A percentile compares a stretch with the other conserved stretches of the same genome.
Evolutionary conservation across 2,113 vertebrate genomes (phyloP).

Genomic region (Procavia capensis): DNA sequence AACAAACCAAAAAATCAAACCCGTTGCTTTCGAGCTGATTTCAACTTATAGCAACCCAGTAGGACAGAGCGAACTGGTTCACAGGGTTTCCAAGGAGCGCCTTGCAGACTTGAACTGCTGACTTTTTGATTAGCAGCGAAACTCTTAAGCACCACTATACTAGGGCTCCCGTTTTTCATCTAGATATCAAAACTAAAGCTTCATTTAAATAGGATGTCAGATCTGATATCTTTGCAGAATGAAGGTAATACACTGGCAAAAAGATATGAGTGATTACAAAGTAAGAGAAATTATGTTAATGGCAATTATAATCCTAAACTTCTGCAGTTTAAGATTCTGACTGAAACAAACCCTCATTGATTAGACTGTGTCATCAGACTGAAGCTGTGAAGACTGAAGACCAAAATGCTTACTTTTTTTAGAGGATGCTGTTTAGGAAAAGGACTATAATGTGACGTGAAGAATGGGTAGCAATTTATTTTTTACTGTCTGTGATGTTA

Average conservation of each 20-base stretch:
- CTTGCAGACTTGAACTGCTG: too few relatives aligned
- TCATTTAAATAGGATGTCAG: neutral
- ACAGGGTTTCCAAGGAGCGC: too few relatives aligned
- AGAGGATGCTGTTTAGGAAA: neutral
- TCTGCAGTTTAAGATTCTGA: neutral
- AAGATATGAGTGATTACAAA: neutral
- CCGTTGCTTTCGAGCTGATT: too few relatives aligned
- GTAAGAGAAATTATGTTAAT: slow-evolving; percentile 20
- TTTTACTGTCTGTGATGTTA: slow-evolving; percentile 18
- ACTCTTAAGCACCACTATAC: too few relatives aligned
- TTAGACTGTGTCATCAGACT: neutral
- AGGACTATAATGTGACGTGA: neutral
- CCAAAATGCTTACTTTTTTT: slow-evolving; percentile 5
- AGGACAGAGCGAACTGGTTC: too few relatives aligned
- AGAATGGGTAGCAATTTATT: neutral
- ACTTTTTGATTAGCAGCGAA: too few relatives aligned
- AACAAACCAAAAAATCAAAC: too few relatives aligned
- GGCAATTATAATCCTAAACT: neutral
- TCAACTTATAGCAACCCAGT: too few relatives aligned
- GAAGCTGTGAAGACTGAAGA: neutral
- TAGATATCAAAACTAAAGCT: slow-evolving; percentile 22
- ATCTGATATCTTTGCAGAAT: neutral
- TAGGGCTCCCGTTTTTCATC: neutral
- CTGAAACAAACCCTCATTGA: neutral
- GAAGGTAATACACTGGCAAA: neutral